Base-by-base conservation (phyloP, 1,140 invertebrate species). In the Leptinotarsa texana region DNA sequence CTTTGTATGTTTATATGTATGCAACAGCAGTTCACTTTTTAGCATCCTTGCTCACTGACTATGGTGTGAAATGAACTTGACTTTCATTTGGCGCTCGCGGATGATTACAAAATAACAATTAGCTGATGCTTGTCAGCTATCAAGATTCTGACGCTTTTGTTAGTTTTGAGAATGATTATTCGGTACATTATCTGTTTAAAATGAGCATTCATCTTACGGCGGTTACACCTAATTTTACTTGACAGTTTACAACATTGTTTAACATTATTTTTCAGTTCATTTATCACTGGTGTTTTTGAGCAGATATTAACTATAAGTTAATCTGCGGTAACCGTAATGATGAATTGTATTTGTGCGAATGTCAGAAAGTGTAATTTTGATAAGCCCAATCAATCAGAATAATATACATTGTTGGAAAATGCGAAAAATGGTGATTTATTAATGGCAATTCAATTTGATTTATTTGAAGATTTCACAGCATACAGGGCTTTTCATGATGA, bases 21-120 rank as follows among this genome's bases (percentile, higher is more conserved):
- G n/a, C n/a, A 42, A 11, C 33, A 42, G 8, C 33, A 42, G 33
- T 11, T 42, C 2, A 42, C 33, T 42, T 11, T 42, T 42, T 3
- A 11, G 33, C 8, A 42, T 42, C 51, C 51, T 57, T 57, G 51
- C 51, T 4, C 51, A 57, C 51, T 17, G 51, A 57, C 51, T 57
- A 57, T 57, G n/a, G n/a, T 18, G 51, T 18, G 51, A 18, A 57
- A 57, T 57, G 51, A 57, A 57, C 51, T 57, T 15, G 51, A 18
- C 51, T 57, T 15, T 57, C 24, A 33, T 67, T 67, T 67, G 65
- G 65, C 65, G 42, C 24, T 24, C 18, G 65, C 65, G 42, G 24
- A 67, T 67, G 8, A n/a, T 42, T 33, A 67, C 65, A 67, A 67
- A 67, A 67, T 67, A 67, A 67, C 65, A 67, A 67, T 67, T 67